phyloP scores from a whole-genome alignment of 2,797 vertebrate genomes.

The Microctenopoma lineatum region DNA sequence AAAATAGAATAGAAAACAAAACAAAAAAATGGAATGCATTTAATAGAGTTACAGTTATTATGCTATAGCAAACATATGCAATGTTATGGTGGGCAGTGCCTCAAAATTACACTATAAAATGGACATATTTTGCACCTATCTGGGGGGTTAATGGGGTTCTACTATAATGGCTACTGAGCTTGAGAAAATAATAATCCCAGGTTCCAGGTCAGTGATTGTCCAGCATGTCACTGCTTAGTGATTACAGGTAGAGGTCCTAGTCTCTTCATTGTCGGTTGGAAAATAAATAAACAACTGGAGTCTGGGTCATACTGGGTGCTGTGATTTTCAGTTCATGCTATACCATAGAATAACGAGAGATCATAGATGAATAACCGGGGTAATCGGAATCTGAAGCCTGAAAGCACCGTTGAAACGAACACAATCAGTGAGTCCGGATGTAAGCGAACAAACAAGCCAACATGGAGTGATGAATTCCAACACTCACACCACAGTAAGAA shows the following conservation, averaged over 20 bases:
- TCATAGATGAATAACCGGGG: background rate
- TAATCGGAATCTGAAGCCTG: slow-evolving; percentile 17
- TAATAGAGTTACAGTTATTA: background rate
- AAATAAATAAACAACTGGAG: background rate
- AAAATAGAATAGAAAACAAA: background rate
- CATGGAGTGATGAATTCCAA: slow-evolving; percentile 14
- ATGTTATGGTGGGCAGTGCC: slow-evolving; percentile 6
- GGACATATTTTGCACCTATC: background rate
- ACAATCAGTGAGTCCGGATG: slow-evolving; percentile 55
- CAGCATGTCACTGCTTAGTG: background rate
- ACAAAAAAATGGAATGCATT: background rate
- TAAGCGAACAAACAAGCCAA: slow-evolving; percentile 28
- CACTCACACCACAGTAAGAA: slow-evolving; percentile 36
- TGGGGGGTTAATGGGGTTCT: background rate
- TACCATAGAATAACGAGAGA: slow-evolving; percentile 3
- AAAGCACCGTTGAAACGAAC: slow-evolving; percentile 40
- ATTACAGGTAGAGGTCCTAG: background rate
- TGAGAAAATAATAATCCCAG: background rate
- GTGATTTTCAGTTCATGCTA: background rate
- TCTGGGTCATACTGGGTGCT: background rate
- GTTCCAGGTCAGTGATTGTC: background rate
- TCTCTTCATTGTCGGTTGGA: background rate
- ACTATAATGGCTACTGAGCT: background rate
- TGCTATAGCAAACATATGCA: background rate
- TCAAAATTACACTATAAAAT: slow-evolving; percentile 31